Evolutionary conservation across 1,140 invertebrate genomes (phyloP).

Genomic region (Drosophila triauraria): DNA sequence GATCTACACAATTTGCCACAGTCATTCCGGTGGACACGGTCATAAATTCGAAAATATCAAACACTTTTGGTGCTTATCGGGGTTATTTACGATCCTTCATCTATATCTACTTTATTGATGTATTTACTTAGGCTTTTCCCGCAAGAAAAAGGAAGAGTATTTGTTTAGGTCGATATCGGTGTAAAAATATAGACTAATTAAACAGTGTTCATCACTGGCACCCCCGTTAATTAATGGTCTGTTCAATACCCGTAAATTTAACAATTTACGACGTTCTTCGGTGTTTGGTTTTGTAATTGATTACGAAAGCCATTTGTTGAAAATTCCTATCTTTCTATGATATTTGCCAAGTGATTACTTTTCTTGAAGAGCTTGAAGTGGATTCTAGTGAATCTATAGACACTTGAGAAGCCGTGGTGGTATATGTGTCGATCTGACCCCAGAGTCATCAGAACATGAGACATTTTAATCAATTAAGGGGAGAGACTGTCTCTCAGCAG

Average conservation of each 20-base stretch:
- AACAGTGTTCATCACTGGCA: not conserved
- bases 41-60: constrained; percentile 42
- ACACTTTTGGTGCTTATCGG: constrained; percentile 40
- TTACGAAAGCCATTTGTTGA: constrained; percentile 6
- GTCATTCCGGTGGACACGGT: constrained; percentile 31
- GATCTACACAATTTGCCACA: constrained; percentile 31
- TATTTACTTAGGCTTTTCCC: not conserved
- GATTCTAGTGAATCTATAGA: constrained; percentile 2
- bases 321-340: constrained; percentile 15
- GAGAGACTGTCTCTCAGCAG: constrained; percentile 16
- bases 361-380: constrained; percentile 12
- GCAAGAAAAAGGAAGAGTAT: not conserved
- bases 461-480: constrained; percentile 54
- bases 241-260: not conserved
- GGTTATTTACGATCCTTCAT: constrained; percentile 41
- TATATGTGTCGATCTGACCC: constrained; percentile 44
- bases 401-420: constrained; percentile 11
- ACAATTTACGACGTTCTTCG: not conserved
- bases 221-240: not conserved
- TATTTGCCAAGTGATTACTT: constrained; percentile 5
- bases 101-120: not conserved
- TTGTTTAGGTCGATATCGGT: not conserved
- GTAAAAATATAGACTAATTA: not conserved
- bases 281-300: constrained; percentile 16
- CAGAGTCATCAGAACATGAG: constrained; percentile 33